These are phyloP conservation scores for Chrysomela aeneicollis DNA, from an alignment of 2,888 invertebrate genomes.

Conservation along the genomic window DNA sequence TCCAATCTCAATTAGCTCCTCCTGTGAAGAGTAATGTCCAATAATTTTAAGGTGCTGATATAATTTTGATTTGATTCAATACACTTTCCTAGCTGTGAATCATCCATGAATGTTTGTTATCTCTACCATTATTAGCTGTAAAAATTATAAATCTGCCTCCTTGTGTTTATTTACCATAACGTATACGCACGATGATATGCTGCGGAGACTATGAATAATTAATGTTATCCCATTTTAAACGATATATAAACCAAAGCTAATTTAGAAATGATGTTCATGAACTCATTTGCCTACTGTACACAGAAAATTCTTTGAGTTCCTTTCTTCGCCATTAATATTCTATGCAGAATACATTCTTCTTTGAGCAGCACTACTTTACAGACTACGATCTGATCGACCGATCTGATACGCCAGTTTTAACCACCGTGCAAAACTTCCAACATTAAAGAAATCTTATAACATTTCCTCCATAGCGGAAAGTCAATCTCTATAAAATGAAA, in stretches of 20 bases:
- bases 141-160: constrained; percentile 15
- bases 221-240: not conserved
- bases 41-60: constrained; percentile 32
- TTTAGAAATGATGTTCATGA: not conserved
- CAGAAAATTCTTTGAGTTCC: too few species aligned
- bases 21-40: constrained; percentile 3
- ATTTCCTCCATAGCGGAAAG: too few species aligned
- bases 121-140: constrained; percentile 34
- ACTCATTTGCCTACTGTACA: not conserved
- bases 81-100: constrained; percentile 11
- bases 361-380: too few species aligned
- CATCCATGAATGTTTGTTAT: constrained; percentile 35
- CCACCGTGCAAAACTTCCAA: too few species aligned
- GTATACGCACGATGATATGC: not conserved
- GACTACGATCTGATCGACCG: too few species aligned
- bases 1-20: constrained; percentile 22
- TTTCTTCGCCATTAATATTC: too few species aligned
- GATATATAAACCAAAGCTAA: not conserved
- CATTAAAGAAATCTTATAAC: too few species aligned
- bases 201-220: not conserved
- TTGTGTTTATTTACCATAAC: not conserved
- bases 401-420: too few species aligned
- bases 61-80: constrained; percentile 1
- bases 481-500: too few species aligned
- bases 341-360: too few species aligned